These are phyloP conservation scores for Anoplopoma fimbria DNA, from an alignment of 2,113 vertebrate species.

Conservation along the genomic window DNA sequence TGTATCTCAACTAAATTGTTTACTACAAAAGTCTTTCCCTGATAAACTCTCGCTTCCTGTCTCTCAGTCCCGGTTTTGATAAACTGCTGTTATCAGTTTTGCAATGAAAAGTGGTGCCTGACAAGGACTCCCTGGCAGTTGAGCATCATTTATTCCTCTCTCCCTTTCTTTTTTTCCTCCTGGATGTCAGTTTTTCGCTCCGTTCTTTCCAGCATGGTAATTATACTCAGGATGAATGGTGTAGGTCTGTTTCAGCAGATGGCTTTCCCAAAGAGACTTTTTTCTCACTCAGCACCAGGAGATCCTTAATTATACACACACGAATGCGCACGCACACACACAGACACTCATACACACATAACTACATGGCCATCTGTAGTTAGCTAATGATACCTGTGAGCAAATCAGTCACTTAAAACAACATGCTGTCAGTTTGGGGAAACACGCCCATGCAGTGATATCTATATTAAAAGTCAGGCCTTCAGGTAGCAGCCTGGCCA, in stretches of 20 bases:
- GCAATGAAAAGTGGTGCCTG: conserved; percentile 59
- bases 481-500: conserved; percentile 49
- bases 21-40: conserved; percentile 6
- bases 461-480: conserved; percentile 64
- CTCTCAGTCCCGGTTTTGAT: conserved; percentile 47
- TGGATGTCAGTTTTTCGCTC: conserved; percentile 73
- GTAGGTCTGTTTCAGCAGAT: conserved; percentile 83
- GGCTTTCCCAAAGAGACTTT: conserved; percentile 80
- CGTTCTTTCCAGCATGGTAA: conserved; percentile 73
- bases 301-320: conserved; percentile 80
- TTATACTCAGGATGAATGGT: conserved; percentile 79
- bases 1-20: conserved; percentile 20
- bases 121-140: conserved; percentile 49
- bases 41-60: conserved; percentile 12
- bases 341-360: conserved; percentile 26
- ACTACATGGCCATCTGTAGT: conserved; percentile 74
- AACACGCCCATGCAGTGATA: conserved; percentile 68
- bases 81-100: conserved; percentile 56
- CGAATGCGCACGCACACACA: conserved; percentile 34
- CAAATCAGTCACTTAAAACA: conserved; percentile 73
- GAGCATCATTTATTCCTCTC: conserved; percentile 58
- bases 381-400: conserved; percentile 81
- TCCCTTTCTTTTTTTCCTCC: conserved; percentile 36
- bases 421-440: conserved; percentile 71
- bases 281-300: conserved; percentile 71